Conservation (phyloP, 2,888 invertebrate genomes). For the Orthosia gothica region DNA sequence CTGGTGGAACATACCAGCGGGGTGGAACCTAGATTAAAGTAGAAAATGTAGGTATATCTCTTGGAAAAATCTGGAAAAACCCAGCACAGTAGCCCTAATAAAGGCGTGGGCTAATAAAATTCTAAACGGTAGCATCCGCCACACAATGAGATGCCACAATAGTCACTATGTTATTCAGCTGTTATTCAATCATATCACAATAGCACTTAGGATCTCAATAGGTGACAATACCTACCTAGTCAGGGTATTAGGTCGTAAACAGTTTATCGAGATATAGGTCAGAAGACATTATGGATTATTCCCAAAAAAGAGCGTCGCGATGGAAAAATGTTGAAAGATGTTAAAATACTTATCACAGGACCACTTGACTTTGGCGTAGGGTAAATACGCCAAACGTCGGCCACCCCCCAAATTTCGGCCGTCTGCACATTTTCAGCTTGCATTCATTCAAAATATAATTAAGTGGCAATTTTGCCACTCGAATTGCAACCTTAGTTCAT, state of each 20-base stretch:
- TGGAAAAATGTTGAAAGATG: not conserved
- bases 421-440: no score
- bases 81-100: slow-evolving; percentile 15
- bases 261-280: slow-evolving; percentile 13
- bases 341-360: no score
- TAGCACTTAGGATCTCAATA: slow-evolving; percentile 25
- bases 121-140: slow-evolving; percentile 63
- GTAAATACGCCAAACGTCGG: no score
- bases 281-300: not conserved
- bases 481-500: no score
- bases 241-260: slow-evolving; percentile 28
- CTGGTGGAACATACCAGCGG: no score
- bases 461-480: no score
- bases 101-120: slow-evolving; percentile 51
- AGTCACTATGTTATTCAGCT: slow-evolving; percentile 29
- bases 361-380: no score
- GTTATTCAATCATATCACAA: slow-evolving; percentile 64
- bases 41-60: no score
- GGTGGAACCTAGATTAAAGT: no score
- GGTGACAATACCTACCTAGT: slow-evolving; percentile 18
- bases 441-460: no score
- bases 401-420: no score
- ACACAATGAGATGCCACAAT: slow-evolving; percentile 56
- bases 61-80: slow-evolving; percentile 12
- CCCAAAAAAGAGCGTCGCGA: not conserved